These are phyloP conservation scores for Mobula birostris DNA, from an alignment of 2,113 vertebrate species.

Conservation along the genomic window DNA sequence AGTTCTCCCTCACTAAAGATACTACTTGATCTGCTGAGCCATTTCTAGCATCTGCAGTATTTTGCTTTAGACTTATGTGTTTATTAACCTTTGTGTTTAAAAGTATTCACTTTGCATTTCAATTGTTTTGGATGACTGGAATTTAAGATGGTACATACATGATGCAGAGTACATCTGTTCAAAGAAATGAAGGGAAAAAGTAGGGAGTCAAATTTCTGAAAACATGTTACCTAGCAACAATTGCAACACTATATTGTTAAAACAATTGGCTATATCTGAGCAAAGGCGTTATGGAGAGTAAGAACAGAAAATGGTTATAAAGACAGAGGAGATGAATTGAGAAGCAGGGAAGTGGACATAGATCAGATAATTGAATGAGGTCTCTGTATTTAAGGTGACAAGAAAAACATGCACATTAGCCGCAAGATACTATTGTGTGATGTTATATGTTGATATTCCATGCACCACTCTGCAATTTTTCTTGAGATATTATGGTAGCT, in stretches of 20 bases:
- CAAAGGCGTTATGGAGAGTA: background rate
- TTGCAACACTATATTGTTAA: background rate
- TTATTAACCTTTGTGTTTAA: background rate
- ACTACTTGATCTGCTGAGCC: too few species aligned
- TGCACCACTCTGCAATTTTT: too few species aligned
- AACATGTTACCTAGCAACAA: slow-evolving; percentile 20
- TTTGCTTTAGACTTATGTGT: background rate
- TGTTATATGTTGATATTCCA: too few species aligned
- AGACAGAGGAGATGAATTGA: background rate
- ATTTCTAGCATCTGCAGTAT: background rate
- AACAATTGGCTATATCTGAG: background rate
- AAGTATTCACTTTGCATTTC: background rate
- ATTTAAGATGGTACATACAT: background rate
- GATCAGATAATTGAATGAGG: background rate
- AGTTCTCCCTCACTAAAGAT: too few species aligned
- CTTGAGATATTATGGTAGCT: background rate
- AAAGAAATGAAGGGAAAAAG: background rate
- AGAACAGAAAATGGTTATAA: background rate
- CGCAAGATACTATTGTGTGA: too few species aligned
- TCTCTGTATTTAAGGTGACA: background rate
- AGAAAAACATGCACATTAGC: background rate
- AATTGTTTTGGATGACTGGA: background rate
- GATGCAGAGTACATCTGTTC: background rate
- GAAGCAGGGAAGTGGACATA: background rate
- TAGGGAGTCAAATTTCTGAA: background rate